A percentile compares a stretch with the other conserved stretches of the same genome.
Conservation (phyloP, 2,888 invertebrate species). For the Eupelmus urozonus region DNA sequence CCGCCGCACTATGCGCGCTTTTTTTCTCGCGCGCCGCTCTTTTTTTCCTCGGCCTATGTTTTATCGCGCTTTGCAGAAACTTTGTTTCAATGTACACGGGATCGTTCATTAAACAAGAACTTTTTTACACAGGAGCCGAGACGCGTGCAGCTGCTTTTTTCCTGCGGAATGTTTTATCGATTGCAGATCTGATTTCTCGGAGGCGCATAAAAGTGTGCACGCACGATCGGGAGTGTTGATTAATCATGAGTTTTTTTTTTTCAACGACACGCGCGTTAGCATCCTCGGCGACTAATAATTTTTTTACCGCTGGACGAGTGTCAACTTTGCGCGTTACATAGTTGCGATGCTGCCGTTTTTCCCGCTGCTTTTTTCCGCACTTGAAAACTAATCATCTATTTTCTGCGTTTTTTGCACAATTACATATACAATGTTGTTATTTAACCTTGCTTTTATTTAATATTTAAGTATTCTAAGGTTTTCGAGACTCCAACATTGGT, state of each 20-base stretch:
- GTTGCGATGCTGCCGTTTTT: not conserved
- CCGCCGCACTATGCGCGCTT: not conserved
- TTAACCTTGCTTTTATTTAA: not conserved
- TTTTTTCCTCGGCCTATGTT: not conserved
- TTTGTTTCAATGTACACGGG: slow-evolving; percentile 36
- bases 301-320: not conserved
- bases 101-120: slow-evolving; percentile 9
- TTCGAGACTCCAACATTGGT: no score
- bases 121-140: not conserved
- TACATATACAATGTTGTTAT: no score
- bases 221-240: not conserved
- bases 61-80: slow-evolving; percentile 23
- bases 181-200: not conserved
- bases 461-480: not conserved
- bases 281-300: not conserved
- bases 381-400: no score
- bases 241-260: not conserved
- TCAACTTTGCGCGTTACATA: not conserved
- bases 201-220: not conserved
- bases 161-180: not conserved
- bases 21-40: not conserved
- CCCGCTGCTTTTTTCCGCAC: not conserved
- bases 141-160: not conserved
- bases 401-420: no score
- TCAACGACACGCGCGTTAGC: not conserved